Conservation (phyloP, 2,888 invertebrate genomes). For the Poecilobothrus nobilitatus region DNA sequence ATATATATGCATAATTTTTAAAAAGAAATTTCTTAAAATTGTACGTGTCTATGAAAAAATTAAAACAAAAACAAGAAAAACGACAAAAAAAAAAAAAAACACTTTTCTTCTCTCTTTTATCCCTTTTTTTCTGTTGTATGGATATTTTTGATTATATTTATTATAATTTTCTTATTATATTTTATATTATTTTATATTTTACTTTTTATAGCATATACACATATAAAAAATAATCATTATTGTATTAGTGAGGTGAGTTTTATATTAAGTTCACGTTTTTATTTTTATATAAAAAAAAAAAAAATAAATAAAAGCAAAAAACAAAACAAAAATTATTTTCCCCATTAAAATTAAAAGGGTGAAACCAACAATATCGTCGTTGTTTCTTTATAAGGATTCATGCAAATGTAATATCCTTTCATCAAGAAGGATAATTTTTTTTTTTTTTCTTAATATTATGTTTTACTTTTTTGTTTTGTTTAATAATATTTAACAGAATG, state of each 20-base stretch:
- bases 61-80: neutral
- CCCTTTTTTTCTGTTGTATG: neutral
- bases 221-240: neutral
- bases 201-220: neutral
- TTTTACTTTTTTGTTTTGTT: too few relatives aligned
- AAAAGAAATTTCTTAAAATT: conserved; percentile 1
- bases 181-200: neutral
- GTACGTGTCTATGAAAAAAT: conserved; percentile 1
- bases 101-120: neutral
- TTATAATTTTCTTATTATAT: neutral
- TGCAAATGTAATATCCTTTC: neutral
- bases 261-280: neutral
- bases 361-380: neutral
- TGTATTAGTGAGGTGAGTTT: neutral
- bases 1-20: too few relatives aligned
- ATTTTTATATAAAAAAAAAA: neutral
- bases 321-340: neutral
- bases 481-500: neutral
- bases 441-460: neutral
- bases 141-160: neutral
- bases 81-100: too few relatives aligned
- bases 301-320: neutral
- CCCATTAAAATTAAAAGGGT: conserved; percentile 6
- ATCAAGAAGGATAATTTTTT: neutral
- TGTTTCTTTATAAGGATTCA: neutral